Conservation (phyloP, 2,113 vertebrate genomes). For the Murina feae region DNA sequence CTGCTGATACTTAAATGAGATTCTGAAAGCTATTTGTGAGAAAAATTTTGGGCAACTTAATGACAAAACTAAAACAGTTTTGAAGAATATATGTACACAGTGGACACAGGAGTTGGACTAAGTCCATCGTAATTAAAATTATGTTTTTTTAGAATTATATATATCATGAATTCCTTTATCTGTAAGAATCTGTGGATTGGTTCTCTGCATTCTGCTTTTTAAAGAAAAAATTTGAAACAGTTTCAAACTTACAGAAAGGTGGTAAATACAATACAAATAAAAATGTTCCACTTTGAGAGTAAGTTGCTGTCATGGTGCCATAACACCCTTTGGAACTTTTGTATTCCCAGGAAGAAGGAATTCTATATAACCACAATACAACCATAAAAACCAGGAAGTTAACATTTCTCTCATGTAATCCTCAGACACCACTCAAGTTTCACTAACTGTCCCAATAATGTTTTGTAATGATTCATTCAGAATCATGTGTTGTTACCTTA, state of each 20-base stretch:
- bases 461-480: neutral
- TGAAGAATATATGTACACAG: neutral
- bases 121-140: constrained; percentile 34
- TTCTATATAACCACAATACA: neutral
- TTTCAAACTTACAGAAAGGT: constrained; percentile 3
- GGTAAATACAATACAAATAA: constrained; percentile 38
- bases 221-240: neutral
- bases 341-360: neutral
- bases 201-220: constrained; percentile 29
- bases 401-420: neutral
- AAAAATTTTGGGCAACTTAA: constrained; percentile 16
- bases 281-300: neutral
- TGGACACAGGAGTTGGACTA: neutral
- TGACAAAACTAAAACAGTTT: constrained; percentile 25
- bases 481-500: neutral
- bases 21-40: constrained; percentile 37
- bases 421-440: neutral
- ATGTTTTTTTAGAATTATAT: constrained; percentile 15
- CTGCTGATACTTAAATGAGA: neutral
- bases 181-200: neutral
- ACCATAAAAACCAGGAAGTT: neutral
- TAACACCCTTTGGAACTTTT: neutral
- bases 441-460: neutral
- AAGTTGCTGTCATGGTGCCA: neutral
- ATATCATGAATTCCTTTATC: constrained; percentile 12